Evolutionary conservation across 2,797 vertebrate genomes (phyloP).

Genomic region (Allobates femoralis): DNA sequence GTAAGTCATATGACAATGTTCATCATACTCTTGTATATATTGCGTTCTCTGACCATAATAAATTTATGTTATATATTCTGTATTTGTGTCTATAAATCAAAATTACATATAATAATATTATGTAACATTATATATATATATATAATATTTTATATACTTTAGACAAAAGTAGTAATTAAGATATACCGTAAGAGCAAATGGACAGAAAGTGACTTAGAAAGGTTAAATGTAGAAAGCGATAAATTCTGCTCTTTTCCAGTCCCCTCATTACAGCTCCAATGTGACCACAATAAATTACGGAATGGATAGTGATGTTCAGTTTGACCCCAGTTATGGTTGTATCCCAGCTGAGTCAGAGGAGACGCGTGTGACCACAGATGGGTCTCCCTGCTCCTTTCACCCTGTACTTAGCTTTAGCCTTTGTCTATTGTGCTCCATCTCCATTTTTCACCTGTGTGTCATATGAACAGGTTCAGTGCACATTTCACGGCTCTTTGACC

Average conservation of each 20-base stretch:
- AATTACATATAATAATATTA: no score
- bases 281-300: background rate
- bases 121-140: no score
- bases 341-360: conserved; percentile 32
- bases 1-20: no score
- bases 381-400: background rate
- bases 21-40: no score
- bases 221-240: background rate
- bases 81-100: no score
- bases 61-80: no score
- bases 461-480: conserved; percentile 4
- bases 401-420: background rate
- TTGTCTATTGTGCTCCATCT: conserved; percentile 26
- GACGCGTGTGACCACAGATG: conserved; percentile 1
- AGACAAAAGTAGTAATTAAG: no score
- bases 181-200: background rate
- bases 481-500: conserved; percentile 22
- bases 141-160: no score
- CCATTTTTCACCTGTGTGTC: conserved; percentile 27
- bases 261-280: background rate
- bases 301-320: background rate
- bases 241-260: background rate
- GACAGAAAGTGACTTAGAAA: background rate
- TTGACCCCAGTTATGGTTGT: background rate
- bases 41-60: no score